A percentile compares a stretch with the other conserved stretches of the same genome.
Evolutionary conservation across 2,888 invertebrate species (phyloP).

Genomic region (Platypus cylindrus): DNA sequence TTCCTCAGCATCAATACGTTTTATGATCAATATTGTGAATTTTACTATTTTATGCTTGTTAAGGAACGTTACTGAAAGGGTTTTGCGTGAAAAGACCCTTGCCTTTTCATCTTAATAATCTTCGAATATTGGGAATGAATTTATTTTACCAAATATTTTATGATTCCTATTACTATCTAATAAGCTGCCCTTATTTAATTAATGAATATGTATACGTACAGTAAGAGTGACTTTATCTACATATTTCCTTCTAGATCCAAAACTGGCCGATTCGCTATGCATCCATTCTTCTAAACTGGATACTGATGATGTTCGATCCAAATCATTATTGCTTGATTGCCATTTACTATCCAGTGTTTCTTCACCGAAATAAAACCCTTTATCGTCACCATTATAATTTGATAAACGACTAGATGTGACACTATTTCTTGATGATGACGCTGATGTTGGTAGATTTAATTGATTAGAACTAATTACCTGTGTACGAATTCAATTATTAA

Average conservation of each 20-base stretch:
- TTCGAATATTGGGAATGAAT: no score
- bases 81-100: no score
- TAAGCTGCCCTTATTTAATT: no score
- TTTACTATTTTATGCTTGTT: no score
- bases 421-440: conserved; percentile 28
- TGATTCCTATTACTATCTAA: no score
- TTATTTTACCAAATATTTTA: no score
- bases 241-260: conserved; percentile 30
- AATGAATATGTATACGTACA: conserved; percentile 27
- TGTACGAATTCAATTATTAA: no score
- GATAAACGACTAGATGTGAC: conserved; percentile 27
- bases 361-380: conserved; percentile 31
- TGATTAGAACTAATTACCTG: no score
- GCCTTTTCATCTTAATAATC: no score
- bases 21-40: no score
- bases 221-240: conserved; percentile 31
- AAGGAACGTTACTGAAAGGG: no score
- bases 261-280: conserved; percentile 23
- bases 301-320: conserved; percentile 29
- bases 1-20: no score
- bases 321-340: conserved; percentile 26
- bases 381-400: conserved; percentile 26
- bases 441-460: conserved; percentile 38
- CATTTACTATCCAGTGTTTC: conserved; percentile 30
- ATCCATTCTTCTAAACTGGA: conserved; percentile 34